Conservation (phyloP, 2,888 invertebrate genomes). For the Theretra japonica region DNA sequence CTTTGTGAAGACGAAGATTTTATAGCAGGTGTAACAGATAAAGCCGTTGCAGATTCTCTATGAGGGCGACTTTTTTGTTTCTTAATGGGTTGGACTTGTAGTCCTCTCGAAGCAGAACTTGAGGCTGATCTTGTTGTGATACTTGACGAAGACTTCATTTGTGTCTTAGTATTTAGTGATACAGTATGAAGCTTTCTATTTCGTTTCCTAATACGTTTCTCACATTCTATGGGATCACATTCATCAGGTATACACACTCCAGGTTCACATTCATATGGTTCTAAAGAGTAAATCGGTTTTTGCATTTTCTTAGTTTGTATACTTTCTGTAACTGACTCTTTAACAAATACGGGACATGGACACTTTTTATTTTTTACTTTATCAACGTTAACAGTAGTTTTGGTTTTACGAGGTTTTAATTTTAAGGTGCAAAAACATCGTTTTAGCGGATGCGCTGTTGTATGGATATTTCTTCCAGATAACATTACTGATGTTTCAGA, state of each 20-base stretch:
- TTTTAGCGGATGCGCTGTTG: slow-evolving; percentile 18
- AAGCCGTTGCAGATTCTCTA: background rate
- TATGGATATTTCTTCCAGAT: slow-evolving; percentile 23
- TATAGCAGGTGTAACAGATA: slow-evolving; percentile 1
- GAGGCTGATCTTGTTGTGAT: slow-evolving; percentile 17
- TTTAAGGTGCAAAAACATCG: slow-evolving; percentile 32
- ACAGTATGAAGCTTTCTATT: slow-evolving; percentile 26
- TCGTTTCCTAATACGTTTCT: slow-evolving; percentile 34
- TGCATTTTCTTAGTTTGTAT: slow-evolving; percentile 23
- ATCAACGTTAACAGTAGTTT: slow-evolving; percentile 6
- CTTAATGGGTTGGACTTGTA: slow-evolving; percentile 12
- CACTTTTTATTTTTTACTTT: background rate
- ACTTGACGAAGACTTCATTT: slow-evolving; percentile 26
- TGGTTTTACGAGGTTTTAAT: slow-evolving; percentile 27
- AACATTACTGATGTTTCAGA: slow-evolving; percentile 13
- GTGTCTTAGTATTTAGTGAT: slow-evolving; percentile 13
- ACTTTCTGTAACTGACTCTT: slow-evolving; percentile 14
- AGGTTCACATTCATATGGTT: slow-evolving; percentile 46
- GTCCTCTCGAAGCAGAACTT: background rate
- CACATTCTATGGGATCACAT: slow-evolving; percentile 44
- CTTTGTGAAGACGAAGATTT: slow-evolving; percentile 7
- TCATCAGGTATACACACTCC: slow-evolving; percentile 42
- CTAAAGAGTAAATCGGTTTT: background rate
- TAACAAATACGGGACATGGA: background rate
- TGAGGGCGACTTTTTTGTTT: background rate